Conservation (phyloP, 2,113 vertebrate species). For the Sinocyclocheilus anophthalmus region DNA sequence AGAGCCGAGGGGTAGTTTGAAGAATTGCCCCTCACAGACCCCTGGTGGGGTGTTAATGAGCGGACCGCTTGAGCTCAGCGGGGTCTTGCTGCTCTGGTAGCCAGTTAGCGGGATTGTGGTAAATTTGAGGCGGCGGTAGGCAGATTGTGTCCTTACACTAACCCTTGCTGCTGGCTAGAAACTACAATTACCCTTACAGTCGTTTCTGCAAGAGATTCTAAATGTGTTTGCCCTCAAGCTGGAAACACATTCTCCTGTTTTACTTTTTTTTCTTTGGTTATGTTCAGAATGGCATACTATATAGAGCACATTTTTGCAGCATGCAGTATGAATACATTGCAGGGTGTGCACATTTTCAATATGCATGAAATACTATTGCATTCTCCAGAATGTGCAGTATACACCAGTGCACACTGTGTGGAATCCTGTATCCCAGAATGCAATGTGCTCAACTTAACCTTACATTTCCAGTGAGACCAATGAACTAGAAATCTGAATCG, state of each 20-base stretch:
- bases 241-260: not conserved
- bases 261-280: not conserved
- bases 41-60: conserved; percentile 45
- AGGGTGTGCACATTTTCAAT: too few relatives aligned
- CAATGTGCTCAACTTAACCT: too few relatives aligned
- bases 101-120: conserved; percentile 28
- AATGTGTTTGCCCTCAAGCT: not conserved
- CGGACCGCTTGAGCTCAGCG: conserved; percentile 23
- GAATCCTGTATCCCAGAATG: too few relatives aligned
- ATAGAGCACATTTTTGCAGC: too few relatives aligned
- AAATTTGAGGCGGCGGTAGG: not conserved
- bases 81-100: conserved; percentile 21
- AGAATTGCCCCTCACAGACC: conserved; percentile 33
- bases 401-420: too few relatives aligned
- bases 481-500: too few relatives aligned
- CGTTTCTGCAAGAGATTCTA: not conserved
- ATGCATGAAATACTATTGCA: too few relatives aligned
- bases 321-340: too few relatives aligned
- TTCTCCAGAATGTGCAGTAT: too few relatives aligned
- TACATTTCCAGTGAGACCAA: too few relatives aligned
- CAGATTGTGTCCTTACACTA: conserved; percentile 1
- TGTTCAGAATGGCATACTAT: too few relatives aligned
- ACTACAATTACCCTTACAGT: conserved; percentile 24
- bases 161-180: conserved; percentile 14
- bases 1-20: conserved; percentile 18